Conservation (phyloP, 2,797 vertebrate genomes). For the Rhadinocentrus ornatus region DNA sequence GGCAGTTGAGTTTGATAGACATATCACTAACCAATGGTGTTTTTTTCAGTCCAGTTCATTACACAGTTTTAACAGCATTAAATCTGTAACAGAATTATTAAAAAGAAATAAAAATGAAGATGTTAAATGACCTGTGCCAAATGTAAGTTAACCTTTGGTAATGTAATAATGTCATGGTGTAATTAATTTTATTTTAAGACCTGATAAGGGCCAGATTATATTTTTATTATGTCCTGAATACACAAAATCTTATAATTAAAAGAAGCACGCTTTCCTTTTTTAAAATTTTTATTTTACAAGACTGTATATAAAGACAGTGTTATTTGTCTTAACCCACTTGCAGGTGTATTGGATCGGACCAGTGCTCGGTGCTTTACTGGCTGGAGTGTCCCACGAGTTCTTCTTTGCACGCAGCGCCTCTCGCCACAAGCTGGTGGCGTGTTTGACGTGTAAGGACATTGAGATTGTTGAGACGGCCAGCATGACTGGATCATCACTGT, state of each 20-base stretch:
- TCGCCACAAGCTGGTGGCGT: slow-evolving; percentile 86
- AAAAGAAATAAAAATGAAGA: background rate
- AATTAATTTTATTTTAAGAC: background rate
- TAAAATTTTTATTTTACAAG: background rate
- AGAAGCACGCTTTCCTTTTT: background rate
- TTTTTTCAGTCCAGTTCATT: no score
- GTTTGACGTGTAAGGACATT: slow-evolving; percentile 85
- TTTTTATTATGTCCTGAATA: background rate
- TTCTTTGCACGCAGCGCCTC: slow-evolving; percentile 84
- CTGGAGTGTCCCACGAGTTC: slow-evolving; percentile 85
- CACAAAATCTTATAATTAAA: background rate
- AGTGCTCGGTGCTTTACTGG: slow-evolving; percentile 81
- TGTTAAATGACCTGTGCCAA: background rate
- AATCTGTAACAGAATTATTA: no score
- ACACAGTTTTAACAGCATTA: no score
- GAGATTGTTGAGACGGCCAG: slow-evolving; percentile 87
- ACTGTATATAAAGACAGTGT: background rate
- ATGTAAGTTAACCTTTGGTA: background rate
- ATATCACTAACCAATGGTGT: no score
- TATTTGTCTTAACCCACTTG: background rate
- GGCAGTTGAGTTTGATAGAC: no score
- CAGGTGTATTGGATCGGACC: slow-evolving; percentile 90
- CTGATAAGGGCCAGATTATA: background rate
- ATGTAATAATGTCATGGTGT: background rate
- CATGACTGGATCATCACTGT: slow-evolving; percentile 84